These are phyloP conservation scores for Parapristionchus giblindavisi DNA, from an alignment of 2,888 invertebrate genomes.

Conservation along the genomic window DNA sequence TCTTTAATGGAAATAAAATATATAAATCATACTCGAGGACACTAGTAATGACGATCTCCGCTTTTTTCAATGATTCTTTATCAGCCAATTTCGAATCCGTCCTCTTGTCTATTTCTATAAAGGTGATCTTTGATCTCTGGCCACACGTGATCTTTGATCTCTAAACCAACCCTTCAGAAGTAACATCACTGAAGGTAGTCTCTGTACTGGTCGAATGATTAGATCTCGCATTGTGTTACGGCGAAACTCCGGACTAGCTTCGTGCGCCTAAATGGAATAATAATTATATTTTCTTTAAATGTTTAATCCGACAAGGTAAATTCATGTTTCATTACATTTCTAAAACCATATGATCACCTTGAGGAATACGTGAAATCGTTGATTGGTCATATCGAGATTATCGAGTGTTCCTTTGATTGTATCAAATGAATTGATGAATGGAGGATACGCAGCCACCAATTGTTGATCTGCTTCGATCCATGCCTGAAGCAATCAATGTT, in stretches of 20 bases:
- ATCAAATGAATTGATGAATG: constrained; percentile 97
- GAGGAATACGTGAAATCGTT: constrained; percentile 95
- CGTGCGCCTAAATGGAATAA: constrained; percentile 68
- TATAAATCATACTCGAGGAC: constrained; percentile 29
- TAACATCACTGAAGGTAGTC: constrained; percentile 93
- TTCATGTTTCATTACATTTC: no score
- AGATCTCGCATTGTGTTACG: constrained; percentile 93
- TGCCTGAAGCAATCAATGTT: constrained; percentile 75
- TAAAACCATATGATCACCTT: no score
- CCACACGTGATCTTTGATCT: not conserved
- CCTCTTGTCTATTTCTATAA: constrained; percentile 35
- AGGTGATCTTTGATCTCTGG: not conserved
- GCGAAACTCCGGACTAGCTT: constrained; percentile 87
- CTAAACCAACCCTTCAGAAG: constrained; percentile 83
- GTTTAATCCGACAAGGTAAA: no score
- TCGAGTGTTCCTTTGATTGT: constrained; percentile 91
- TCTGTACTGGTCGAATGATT: constrained; percentile 95
- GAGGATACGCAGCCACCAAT: constrained; percentile 82
- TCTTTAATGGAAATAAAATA: not conserved
- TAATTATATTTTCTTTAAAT: not conserved
- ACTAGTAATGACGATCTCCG: not conserved
- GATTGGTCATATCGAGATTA: constrained; percentile 89
- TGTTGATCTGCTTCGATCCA: constrained; percentile 76
- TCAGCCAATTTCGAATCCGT: constrained; percentile 35
- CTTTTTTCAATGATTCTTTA: constrained; percentile 31